Base-by-base conservation (phyloP, 2,797 vertebrate genomes). In the Coccyzus lansbergi region DNA sequence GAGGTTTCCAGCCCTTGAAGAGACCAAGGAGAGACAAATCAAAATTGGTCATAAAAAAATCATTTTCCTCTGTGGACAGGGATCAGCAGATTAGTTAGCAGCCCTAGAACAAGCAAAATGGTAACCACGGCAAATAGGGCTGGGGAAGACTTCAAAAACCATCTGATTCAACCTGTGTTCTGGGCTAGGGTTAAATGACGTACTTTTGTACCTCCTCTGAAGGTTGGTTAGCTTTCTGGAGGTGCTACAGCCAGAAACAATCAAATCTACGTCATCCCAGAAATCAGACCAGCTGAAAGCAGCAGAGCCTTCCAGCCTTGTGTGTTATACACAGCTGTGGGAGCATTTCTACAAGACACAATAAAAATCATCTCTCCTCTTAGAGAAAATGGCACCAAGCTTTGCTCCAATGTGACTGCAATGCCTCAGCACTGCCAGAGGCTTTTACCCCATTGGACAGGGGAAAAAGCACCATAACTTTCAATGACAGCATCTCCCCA, bases 281-380 rank as follows among this genome's bases (percentile, higher is more conserved):
- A 62, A 55, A 60, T 29, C 62, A 62, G 18, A n/a, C 13, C 1
- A 3, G 25, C 28, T 2, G 3, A 42, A 58, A 0, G 6, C 44
- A 51, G 58, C 22, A 20, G 29, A 40, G 25, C 16, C 8, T 20
- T 26, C 38, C 60, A 56, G 40, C 26, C 21, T 21, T 25, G 26
- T 5, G 16, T 55, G 29, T 24, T 42, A 72, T 20, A 9, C 28
- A 18, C 48, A 49, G 42, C 28, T 1, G 1, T 6, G n/a, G 28
- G 20, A 33, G 16, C 33, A 25, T 21, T 63, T 33, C 62, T 12
- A 19, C 0, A 3, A 25, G 44, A 51, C 17, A 42, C 36, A 44
- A 28, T 0, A 5, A 51, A 48, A 71, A 58, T 19, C 68, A 16
- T n/a, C 28, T 65, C n/a, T 56, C 9, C 17, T 28, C n/a, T 51